Conservation (phyloP, 2,797 vertebrate species). For the Poeciliopsis presidionis region DNA sequence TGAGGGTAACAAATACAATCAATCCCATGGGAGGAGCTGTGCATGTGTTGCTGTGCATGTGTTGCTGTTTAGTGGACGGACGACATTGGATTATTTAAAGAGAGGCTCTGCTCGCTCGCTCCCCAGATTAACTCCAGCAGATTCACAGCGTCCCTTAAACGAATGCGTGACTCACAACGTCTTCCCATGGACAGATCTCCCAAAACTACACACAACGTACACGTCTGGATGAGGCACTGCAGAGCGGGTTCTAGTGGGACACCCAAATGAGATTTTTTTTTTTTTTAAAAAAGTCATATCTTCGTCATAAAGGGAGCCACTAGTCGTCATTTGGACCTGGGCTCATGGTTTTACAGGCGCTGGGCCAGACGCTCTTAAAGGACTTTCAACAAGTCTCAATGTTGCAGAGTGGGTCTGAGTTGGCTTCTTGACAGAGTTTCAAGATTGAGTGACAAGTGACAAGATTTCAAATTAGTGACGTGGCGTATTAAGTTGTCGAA, state of each 20-base stretch:
- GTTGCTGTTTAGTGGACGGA: conserved; percentile 6
- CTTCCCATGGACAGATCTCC: conserved; percentile 21
- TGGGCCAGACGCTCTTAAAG: conserved; percentile 30
- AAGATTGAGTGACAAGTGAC: too few relatives aligned
- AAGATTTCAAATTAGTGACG: not conserved
- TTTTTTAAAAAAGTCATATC: conserved; percentile 25
- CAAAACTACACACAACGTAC: conserved; percentile 25
- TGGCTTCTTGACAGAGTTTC: not conserved
- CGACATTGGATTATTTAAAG: conserved; percentile 10
- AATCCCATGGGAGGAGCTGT: conserved; percentile 2
- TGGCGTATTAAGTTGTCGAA: not conserved
- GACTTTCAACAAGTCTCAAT: conserved; percentile 34
- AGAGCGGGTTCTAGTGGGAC: conserved; percentile 42
- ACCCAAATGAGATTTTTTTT: conserved; percentile 45
- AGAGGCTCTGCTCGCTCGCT: not conserved
- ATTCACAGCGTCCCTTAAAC: conserved; percentile 2
- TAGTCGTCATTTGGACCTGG: conserved; percentile 44
- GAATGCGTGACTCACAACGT: conserved; percentile 9
- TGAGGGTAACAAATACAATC: not conserved
- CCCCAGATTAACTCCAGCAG: not conserved
- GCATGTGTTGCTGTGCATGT: not conserved
- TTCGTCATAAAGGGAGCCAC: conserved; percentile 62
- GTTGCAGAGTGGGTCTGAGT: not conserved
- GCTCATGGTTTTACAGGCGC: conserved; percentile 20
- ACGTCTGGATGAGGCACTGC: conserved; percentile 32